A percentile compares a stretch with the other conserved stretches of the same genome.
These are phyloP conservation scores for Agonopterix arenella DNA, from an alignment of 2,888 invertebrate genomes.

Conservation along the genomic window DNA sequence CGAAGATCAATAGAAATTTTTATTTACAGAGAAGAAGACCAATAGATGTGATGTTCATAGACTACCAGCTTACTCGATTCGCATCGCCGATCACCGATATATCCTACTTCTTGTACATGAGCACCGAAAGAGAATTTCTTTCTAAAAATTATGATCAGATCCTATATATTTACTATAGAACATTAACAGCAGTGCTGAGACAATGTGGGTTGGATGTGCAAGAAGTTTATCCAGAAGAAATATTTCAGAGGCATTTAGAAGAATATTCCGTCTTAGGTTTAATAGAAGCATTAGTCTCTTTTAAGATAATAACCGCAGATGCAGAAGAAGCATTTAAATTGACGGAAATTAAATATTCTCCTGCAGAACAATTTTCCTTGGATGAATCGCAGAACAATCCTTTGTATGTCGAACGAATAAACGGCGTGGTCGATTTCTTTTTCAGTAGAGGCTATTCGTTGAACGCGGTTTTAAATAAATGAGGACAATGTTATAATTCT, in stretches of 20 bases:
- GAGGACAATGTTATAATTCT: background rate
- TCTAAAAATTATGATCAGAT: constrained; percentile 36
- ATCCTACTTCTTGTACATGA: constrained; percentile 53
- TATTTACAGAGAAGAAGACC: constrained; percentile 43
- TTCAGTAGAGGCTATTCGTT: constrained; percentile 43
- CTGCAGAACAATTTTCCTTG: constrained; percentile 25
- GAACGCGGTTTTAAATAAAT: constrained; percentile 24
- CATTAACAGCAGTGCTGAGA: constrained; percentile 44
- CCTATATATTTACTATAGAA: constrained; percentile 46
- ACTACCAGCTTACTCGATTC: constrained; percentile 45
- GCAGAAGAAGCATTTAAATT: constrained; percentile 49
- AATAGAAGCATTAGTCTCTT: constrained; percentile 54
- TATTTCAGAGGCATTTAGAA: constrained; percentile 42
- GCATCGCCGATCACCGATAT: constrained; percentile 54
- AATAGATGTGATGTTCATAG: constrained; percentile 45
- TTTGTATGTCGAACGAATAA: constrained; percentile 46
- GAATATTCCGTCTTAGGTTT: constrained; percentile 51
- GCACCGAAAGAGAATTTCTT: constrained; percentile 40
- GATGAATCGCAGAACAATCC: constrained; percentile 27
- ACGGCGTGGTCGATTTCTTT: constrained; percentile 48
- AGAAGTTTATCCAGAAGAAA: constrained; percentile 36
- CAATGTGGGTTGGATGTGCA: constrained; percentile 43
- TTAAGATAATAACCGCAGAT: constrained; percentile 58
- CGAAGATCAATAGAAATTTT: constrained; percentile 4
- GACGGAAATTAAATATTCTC: constrained; percentile 46